Evolutionary conservation across 92 coral and sea anemone species (phyloP), one percentile per base, ranked within the genome.

Genomic region (Zoanthus solanderi): DNA sequence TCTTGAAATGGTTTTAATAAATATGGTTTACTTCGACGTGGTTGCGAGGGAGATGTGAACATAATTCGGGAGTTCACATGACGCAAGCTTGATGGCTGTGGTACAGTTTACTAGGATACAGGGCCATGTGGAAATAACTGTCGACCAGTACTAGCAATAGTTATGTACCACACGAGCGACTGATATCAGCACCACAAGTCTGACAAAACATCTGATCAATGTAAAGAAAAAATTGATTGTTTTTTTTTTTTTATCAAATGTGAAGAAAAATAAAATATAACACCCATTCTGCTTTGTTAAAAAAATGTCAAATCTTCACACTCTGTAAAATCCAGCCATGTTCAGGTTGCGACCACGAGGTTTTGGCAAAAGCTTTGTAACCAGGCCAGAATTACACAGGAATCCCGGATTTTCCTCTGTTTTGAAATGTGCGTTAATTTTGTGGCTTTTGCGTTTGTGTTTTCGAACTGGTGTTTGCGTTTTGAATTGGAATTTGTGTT

Each of bases 311-410:
- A 9, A 65, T 32, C 71, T 65, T 65, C 71, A 28, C 71, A 65
- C 71, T n/a, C 71, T 65, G 71, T 65, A 65, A 65, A 65, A 18
- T 65, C 71, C 71, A 65, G 32, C 31, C 28, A 65, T 30, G 30
- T 65, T 65, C 71, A n/a, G 30, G 71, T 3, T 2, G 31, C 71
- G 71, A 65, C 71, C 71, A 65, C 71, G 31, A 65, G 3, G 32
- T 18, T 9, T 2, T 1, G 7, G 2, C 30, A n/a, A 17, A 65
- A 65, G 7, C 30, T n/a, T n/a, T 65, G 32, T 65, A 65, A 32
- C 71, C 71, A 65, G 34, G 23, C 23, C 23, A 23, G 23, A 23
- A 23, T 23, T 23, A 23, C 0, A 23, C 23, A 23, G 23, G 23
- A 65, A n/a, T 65, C 34, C 34, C 34, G 71, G 9, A 17, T 65